Evolutionary conservation across 2,113 vertebrate genomes (phyloP).

Genomic region (Scartelaos histophorus): DNA sequence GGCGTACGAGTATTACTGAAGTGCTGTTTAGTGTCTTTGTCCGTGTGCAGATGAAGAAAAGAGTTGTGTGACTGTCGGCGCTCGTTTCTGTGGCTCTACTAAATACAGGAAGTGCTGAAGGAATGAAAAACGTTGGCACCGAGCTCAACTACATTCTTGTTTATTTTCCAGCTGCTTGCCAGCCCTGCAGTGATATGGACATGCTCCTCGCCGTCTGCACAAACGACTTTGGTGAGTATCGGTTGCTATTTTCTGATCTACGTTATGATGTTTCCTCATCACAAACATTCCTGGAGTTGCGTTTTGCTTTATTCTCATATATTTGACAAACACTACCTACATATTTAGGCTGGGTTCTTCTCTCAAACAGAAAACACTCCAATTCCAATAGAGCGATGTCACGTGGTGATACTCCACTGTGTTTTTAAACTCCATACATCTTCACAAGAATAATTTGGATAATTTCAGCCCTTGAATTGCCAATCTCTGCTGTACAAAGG

Average conservation of each 20-base stretch:
- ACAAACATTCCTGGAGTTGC: too few relatives aligned
- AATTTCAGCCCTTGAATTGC: too few relatives aligned
- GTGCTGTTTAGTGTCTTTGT: constrained; percentile 35
- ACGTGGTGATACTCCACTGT: too few relatives aligned
- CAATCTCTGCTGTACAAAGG: too few relatives aligned
- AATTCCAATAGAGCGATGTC: too few relatives aligned
- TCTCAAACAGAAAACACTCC: too few relatives aligned
- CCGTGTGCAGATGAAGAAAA: constrained; percentile 23
- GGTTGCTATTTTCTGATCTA: not conserved
- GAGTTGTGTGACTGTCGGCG: constrained; percentile 13
- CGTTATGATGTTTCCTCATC: too few relatives aligned
- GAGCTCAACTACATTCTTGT: constrained; percentile 14
- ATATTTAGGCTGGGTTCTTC: too few relatives aligned
- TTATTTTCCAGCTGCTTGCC: constrained; percentile 82
- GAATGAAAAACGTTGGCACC: constrained; percentile 8
- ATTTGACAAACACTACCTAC: too few relatives aligned
- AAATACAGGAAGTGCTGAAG: not conserved
- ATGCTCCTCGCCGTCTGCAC: constrained; percentile 93
- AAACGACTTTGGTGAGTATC: constrained; percentile 93
- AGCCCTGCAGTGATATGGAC: constrained; percentile 90
- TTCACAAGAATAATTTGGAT: too few relatives aligned
- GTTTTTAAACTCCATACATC: too few relatives aligned
- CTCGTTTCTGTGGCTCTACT: constrained; percentile 12
- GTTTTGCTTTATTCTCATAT: too few relatives aligned
- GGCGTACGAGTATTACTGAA: not conserved